Conservation (phyloP, 2,113 vertebrate genomes). For the Cheilinus undulatus region DNA sequence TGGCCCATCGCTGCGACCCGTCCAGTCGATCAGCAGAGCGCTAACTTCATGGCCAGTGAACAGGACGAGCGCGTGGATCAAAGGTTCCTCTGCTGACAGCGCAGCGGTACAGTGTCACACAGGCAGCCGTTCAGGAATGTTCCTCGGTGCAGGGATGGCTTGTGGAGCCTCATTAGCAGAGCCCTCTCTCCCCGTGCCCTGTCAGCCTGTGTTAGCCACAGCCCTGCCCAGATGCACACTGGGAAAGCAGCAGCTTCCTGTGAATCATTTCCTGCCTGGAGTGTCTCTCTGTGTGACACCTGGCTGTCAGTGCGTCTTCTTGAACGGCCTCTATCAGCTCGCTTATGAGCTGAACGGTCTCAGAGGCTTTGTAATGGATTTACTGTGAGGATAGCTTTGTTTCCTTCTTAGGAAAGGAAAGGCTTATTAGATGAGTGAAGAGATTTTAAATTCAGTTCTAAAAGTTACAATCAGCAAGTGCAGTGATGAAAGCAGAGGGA, state of each 20-base stretch:
- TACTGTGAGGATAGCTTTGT: too few relatives aligned
- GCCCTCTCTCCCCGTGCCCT: slow-evolving; percentile 86
- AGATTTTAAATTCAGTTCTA: too few relatives aligned
- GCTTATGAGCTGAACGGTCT: too few relatives aligned
- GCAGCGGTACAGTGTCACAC: slow-evolving; percentile 77
- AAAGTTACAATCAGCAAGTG: too few relatives aligned
- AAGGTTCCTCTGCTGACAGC: slow-evolving; percentile 66
- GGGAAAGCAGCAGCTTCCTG: slow-evolving; percentile 84
- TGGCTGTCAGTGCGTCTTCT: slow-evolving; percentile 19
- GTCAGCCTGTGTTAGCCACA: slow-evolving; percentile 88
- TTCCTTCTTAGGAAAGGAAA: too few relatives aligned
- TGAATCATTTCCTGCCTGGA: slow-evolving; percentile 80
- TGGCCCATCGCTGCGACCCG: slow-evolving; percentile 56
- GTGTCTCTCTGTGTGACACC: slow-evolving; percentile 77
- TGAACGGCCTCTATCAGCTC: slow-evolving; percentile 35
- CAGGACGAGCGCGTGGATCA: slow-evolving; percentile 68
- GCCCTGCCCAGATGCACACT: slow-evolving; percentile 85
- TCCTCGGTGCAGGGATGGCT: slow-evolving; percentile 79
- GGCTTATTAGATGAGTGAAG: too few relatives aligned
- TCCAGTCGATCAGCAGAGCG: slow-evolving; percentile 61
- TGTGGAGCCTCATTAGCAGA: slow-evolving; percentile 84
- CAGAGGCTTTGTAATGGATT: too few relatives aligned
- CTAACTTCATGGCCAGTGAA: slow-evolving; percentile 69
- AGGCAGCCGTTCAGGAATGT: slow-evolving; percentile 80
- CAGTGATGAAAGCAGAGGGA: too few relatives aligned